Conservation (phyloP, 2,888 invertebrate species). For the Lithophane ornitopus region DNA sequence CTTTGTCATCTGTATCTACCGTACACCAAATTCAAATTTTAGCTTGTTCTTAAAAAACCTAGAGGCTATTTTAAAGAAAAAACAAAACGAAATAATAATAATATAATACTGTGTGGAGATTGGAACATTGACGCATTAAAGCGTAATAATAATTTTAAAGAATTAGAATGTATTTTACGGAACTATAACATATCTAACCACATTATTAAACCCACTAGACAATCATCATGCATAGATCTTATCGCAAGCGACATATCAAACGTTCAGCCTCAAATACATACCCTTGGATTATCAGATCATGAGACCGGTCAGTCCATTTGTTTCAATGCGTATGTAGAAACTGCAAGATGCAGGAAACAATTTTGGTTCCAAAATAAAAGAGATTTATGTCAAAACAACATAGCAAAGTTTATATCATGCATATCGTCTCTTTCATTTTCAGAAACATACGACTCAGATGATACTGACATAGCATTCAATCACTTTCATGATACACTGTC, state of each 20-base stretch:
- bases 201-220: conserved; percentile 18
- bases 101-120: too few species aligned
- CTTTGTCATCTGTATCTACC: neutral
- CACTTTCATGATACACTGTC: conserved; percentile 20
- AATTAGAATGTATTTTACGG: conserved; percentile 11
- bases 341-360: conserved; percentile 17
- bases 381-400: conserved; percentile 14
- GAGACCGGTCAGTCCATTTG: conserved; percentile 24
- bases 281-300: too few species aligned
- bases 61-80: neutral
- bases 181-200: conserved; percentile 19
- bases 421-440: conserved; percentile 15
- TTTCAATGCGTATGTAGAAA: conserved; percentile 6
- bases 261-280: too few species aligned
- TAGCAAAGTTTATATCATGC: conserved; percentile 19
- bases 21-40: too few species aligned
- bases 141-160: conserved; percentile 15
- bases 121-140: conserved; percentile 24
- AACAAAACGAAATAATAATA: neutral
- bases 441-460: conserved; percentile 14
- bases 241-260: too few species aligned
- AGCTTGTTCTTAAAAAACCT: neutral
- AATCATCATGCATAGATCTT: too few species aligned
- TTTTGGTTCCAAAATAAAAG: conserved; percentile 20
- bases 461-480: conserved; percentile 35